phyloP scores from a whole-genome alignment of 2,797 vertebrate species.

The Sphaeramia orbicularis region DNA sequence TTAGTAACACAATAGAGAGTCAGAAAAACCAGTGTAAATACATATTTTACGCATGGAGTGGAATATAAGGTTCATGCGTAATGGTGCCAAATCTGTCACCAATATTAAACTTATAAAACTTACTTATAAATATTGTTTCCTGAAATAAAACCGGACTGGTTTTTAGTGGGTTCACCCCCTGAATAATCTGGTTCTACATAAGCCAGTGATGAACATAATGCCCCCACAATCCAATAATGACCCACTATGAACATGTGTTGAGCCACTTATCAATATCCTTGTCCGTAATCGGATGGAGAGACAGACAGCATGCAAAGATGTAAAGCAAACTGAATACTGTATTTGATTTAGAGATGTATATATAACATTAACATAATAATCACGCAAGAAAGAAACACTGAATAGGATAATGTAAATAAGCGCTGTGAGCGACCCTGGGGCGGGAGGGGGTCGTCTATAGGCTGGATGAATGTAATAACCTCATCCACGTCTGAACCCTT shows the following conservation, averaged over 20 bases:
- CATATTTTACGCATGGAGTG: too few relatives aligned
- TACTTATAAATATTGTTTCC: too few relatives aligned
- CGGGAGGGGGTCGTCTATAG: slow-evolving; percentile 60
- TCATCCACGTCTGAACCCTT: slow-evolving; percentile 78
- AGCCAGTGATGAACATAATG: slow-evolving; percentile 59
- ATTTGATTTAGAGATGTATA: slow-evolving; percentile 94
- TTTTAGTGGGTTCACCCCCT: slow-evolving; percentile 23
- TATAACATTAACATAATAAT: slow-evolving; percentile 92
- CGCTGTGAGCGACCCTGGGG: slow-evolving; percentile 89
- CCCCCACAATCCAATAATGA: slow-evolving; percentile 73
- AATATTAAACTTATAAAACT: slow-evolving; percentile 10
- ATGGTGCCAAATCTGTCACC: background rate
- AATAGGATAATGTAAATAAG: slow-evolving; percentile 89
- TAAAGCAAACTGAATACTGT: slow-evolving; percentile 94
- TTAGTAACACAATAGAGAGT: too few relatives aligned
- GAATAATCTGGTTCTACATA: slow-evolving; percentile 36
- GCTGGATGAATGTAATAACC: slow-evolving; percentile 83
- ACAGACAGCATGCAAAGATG: slow-evolving; percentile 81
- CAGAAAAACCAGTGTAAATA: too few relatives aligned
- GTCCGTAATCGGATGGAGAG: slow-evolving; percentile 69
- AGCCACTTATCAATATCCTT: slow-evolving; percentile 68
- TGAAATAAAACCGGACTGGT: slow-evolving; percentile 9
- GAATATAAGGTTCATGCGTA: background rate
- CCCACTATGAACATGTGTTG: slow-evolving; percentile 71
- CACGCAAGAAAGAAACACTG: slow-evolving; percentile 91